Conservation (phyloP, 2,113 vertebrate genomes). For the Helogale parvula region DNA sequence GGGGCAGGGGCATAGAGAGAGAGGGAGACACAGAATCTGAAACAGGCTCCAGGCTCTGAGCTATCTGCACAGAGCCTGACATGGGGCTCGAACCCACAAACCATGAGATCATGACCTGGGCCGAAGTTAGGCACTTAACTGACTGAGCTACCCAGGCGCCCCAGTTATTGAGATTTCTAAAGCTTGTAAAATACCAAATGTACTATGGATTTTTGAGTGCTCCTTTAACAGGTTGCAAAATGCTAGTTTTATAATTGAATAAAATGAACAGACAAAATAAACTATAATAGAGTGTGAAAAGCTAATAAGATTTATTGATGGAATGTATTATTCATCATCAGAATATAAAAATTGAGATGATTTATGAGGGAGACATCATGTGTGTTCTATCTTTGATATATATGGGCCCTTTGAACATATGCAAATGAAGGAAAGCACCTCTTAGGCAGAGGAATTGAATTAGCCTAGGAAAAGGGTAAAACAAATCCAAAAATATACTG, state of each 20-base stretch:
- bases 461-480: not conserved
- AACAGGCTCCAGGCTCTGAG: too few relatives aligned
- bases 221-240: not conserved
- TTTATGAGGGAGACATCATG: not conserved
- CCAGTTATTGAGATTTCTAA: not conserved
- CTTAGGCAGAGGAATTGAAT: not conserved
- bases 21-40: too few relatives aligned
- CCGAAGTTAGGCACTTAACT: too few relatives aligned
- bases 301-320: not conserved
- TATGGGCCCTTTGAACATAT: not conserved
- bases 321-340: not conserved
- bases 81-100: too few relatives aligned
- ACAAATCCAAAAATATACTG: not conserved
- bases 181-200: not conserved
- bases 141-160: too few relatives aligned
- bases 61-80: too few relatives aligned
- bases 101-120: too few relatives aligned
- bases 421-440: not conserved
- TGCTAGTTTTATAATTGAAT: not conserved
- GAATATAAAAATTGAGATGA: not conserved
- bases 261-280: not conserved
- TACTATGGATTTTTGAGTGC: not conserved
- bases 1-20: too few relatives aligned
- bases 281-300: not conserved
- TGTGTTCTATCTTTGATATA: not conserved